Evolutionary conservation across 2,113 vertebrate genomes (phyloP).

Genomic region (Electrona antarctica): DNA sequence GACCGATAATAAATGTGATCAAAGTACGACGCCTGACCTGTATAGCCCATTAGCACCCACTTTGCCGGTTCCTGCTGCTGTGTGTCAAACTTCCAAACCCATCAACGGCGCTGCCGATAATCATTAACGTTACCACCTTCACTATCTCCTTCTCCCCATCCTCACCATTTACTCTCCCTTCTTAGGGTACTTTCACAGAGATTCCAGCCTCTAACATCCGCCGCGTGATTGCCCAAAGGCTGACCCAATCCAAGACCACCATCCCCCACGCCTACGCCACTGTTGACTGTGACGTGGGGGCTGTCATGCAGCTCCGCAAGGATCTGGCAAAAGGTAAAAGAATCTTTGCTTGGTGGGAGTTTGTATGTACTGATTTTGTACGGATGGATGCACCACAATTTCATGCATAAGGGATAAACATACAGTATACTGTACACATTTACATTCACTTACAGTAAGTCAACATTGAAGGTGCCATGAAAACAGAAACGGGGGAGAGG

Average conservation of each 20-base stretch:
- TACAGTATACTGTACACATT: background rate
- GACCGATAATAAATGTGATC: no score
- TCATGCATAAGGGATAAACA: background rate
- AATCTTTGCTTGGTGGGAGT: background rate
- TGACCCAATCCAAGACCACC: conserved; percentile 92
- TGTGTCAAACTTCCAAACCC: no score
- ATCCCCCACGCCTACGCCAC: conserved; percentile 93
- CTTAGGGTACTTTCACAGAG: conserved; percentile 91
- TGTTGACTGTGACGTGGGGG: conserved; percentile 89
- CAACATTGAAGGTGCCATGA: background rate
- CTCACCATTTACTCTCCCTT: background rate
- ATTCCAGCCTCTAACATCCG: conserved; percentile 89
- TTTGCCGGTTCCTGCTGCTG: no score
- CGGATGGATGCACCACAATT: background rate
- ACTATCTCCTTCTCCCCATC: background rate
- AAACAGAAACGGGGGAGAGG: background rate
- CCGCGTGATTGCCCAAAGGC: conserved; percentile 92
- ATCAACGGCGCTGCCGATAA: background rate
- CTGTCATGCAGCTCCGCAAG: conserved; percentile 86
- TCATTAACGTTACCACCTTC: background rate
- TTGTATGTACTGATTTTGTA: background rate
- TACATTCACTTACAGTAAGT: background rate
- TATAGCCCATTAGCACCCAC: no score
- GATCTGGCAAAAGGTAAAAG: conserved; percentile 86
- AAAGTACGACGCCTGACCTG: no score